Percentiles rank a stretch among this genome's conserved stretches.
Conservation (phyloP, 2,797 vertebrate genomes). For the Catostomus latipinnis region DNA sequence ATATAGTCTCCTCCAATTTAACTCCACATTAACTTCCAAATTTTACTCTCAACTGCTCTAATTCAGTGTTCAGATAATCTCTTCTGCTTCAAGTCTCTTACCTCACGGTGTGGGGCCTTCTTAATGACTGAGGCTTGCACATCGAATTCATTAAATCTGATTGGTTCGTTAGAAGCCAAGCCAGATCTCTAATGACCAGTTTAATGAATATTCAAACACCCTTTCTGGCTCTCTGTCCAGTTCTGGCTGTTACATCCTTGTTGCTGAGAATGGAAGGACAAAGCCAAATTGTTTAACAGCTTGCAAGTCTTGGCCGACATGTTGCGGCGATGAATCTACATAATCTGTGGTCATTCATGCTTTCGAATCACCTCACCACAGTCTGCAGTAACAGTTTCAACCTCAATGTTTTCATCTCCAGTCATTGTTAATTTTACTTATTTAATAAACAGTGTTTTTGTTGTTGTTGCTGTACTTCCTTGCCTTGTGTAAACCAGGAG, state of each 20-base stretch:
- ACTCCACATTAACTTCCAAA: conserved; percentile 31
- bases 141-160: conserved; percentile 62
- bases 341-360: conserved; percentile 38
- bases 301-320: conserved; percentile 57
- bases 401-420: neutral
- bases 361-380: conserved; percentile 8
- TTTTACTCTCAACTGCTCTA: conserved; percentile 58
- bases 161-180: conserved; percentile 64
- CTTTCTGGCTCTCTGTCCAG: conserved; percentile 53
- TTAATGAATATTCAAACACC: conserved; percentile 67
- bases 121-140: conserved; percentile 54
- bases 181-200: conserved; percentile 62
- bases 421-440: neutral
- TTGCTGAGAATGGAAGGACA: conserved; percentile 50
- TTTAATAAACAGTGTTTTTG: conserved; percentile 29
- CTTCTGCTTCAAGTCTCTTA: conserved; percentile 54
- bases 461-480: neutral
- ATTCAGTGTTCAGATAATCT: conserved; percentile 67
- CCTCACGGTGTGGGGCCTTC: conserved; percentile 37
- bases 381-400: neutral
- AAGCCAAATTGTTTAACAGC: conserved; percentile 67
- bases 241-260: conserved; percentile 56
- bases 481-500: conserved; percentile 9
- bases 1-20: conserved; percentile 34
- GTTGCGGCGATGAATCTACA: conserved; percentile 46